Conservation (phyloP, 2,888 invertebrate genomes). For the Tipula lateralis region DNA sequence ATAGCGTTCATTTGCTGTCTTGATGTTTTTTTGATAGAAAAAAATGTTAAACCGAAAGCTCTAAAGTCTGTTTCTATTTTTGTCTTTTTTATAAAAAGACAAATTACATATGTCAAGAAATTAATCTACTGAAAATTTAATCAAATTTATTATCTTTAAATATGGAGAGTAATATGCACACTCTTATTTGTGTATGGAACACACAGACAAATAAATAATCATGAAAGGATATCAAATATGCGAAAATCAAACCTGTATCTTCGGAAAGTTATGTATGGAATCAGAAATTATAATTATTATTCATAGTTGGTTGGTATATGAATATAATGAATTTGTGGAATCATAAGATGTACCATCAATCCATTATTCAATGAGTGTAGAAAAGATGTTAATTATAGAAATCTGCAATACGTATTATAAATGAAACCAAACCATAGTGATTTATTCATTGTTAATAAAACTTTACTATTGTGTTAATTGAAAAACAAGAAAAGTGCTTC, state of each 20-base stretch:
- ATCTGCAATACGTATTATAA: no score
- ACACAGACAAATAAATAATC: neutral
- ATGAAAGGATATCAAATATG: neutral
- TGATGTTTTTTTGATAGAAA: neutral
- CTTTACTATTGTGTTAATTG: no score
- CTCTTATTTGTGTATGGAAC: neutral
- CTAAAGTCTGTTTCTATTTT: neutral
- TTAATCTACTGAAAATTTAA: conserved; percentile 3
- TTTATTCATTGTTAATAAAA: no score
- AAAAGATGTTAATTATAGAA: no score
- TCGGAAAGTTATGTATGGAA: no score
- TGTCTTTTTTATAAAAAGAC: neutral
- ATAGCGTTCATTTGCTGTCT: neutral
- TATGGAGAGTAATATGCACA: neutral
- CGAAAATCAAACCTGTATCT: neutral
- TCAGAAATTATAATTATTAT: no score
- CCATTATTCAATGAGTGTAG: no score
- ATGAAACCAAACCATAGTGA: no score
- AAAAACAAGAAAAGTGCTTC: no score
- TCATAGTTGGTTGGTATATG: no score
- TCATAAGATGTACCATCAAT: no score
- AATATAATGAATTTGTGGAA: no score
- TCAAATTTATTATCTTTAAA: neutral
- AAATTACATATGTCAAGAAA: conserved; percentile 2
- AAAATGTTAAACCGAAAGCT: neutral